A percentile compares a stretch with the other conserved stretches of the same genome.
Evolutionary conservation across 2,113 vertebrate species (phyloP).

Genomic region (Ceyx cyanopectus): DNA sequence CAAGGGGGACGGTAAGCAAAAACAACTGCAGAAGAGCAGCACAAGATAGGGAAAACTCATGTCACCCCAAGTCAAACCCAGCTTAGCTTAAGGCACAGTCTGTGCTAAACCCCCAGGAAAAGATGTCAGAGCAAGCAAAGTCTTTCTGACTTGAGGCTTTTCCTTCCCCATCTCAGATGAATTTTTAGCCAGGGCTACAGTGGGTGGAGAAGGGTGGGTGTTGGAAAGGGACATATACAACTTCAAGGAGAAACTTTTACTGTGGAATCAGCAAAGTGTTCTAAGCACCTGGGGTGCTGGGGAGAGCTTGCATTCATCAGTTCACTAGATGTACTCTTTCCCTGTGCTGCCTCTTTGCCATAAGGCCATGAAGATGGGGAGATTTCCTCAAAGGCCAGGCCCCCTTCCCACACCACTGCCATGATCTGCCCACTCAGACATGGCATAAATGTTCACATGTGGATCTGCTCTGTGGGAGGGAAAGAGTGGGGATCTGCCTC

Average conservation of each 20-base stretch:
- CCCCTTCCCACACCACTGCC: neutral
- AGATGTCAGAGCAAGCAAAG: neutral
- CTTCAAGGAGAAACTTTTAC: neutral
- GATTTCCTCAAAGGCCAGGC: neutral
- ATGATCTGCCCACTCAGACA: neutral
- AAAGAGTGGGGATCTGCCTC: neutral
- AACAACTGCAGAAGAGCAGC: neutral
- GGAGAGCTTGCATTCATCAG: neutral
- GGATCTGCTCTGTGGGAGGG: accelerated
- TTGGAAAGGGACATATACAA: neutral
- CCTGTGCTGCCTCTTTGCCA: neutral
- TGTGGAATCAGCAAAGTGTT: neutral
- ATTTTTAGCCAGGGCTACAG: neutral
- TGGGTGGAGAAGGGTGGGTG: neutral
- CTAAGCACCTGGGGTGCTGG: accelerated
- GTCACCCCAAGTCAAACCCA: neutral
- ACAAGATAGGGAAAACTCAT: neutral
- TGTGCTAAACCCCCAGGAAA: neutral
- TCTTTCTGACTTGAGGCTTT: neutral
- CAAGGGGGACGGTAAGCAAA: neutral
- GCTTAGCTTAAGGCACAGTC: neutral
- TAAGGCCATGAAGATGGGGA: neutral
- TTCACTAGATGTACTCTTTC: neutral
- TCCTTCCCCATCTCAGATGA: neutral
- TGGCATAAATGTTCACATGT: neutral